A percentile compares a stretch with the other conserved stretches of the same genome.
These are phyloP conservation scores for Lathronympha strigana DNA, from an alignment of 2,888 invertebrate species.

Conservation along the genomic window DNA sequence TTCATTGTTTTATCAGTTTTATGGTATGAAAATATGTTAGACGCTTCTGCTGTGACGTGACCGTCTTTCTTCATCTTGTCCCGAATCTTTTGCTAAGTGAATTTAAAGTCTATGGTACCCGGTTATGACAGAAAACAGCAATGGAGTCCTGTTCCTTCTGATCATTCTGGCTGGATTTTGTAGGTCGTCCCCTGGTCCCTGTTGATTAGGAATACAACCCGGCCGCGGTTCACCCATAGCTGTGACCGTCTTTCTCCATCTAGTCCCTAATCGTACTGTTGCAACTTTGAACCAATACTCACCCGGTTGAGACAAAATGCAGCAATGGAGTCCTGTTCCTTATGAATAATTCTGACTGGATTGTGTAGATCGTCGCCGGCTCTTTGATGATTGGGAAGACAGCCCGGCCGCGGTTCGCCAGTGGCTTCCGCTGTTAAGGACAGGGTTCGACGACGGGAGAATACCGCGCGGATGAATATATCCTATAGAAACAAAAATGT, in stretches of 20 bases:
- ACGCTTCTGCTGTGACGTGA: too few relatives aligned
- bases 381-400: conserved; percentile 53
- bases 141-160: conserved; percentile 99
- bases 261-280: too few relatives aligned
- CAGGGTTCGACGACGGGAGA: conserved; percentile 89
- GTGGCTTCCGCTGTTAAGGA: conserved; percentile 56
- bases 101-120: conserved; percentile 82
- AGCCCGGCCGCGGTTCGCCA: conserved; percentile 48
- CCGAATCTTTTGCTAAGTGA: neutral
- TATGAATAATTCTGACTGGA: conserved; percentile 98
- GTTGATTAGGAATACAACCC: conserved; percentile 53
- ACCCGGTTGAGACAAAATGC: conserved; percentile 98
- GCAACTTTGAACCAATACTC: too few relatives aligned
- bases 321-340: conserved; percentile 98
- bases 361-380: conserved; percentile 84
- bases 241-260: too few relatives aligned
- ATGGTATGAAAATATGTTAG: too few relatives aligned
- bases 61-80: too few relatives aligned
- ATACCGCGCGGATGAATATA: conserved; percentile 97
- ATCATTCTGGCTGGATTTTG: conserved; percentile 96
- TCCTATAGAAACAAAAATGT: conserved; percentile 74
- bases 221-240: too few relatives aligned
- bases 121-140: conserved; percentile 97
- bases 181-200: conserved; percentile 66
- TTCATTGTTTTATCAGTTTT: too few relatives aligned